These are phyloP conservation scores for Lumbricus terrestris DNA, from an alignment of 2,888 invertebrate genomes.

Conservation along the genomic window DNA sequence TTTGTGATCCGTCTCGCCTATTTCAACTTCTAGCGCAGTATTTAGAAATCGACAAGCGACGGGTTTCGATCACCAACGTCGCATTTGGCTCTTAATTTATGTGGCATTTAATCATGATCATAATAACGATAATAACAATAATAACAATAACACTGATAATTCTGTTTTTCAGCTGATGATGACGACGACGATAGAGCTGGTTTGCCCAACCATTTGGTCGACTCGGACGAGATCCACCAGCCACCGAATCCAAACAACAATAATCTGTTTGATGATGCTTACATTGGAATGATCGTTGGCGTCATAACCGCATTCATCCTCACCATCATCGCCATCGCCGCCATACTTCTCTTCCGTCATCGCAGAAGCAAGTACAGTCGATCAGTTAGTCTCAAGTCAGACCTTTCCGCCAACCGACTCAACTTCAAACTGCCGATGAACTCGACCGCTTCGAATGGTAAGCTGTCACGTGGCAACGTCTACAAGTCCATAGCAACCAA, in stretches of 20 bases:
- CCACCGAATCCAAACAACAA: too few relatives aligned
- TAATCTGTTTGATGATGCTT: background rate
- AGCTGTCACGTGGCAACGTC: constrained; percentile 22
- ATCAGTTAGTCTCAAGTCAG: constrained; percentile 20
- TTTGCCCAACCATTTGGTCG: background rate
- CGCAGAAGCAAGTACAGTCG: constrained; percentile 21
- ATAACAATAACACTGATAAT: background rate
- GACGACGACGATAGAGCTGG: background rate
- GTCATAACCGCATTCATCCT: background rate
- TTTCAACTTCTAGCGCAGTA: too few relatives aligned
- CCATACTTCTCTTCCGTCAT: background rate
- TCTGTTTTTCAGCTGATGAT: background rate
- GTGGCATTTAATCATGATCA: too few relatives aligned
- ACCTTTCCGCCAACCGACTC: background rate
- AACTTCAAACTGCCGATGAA: constrained; percentile 3
- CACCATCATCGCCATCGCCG: background rate
- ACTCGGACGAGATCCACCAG: background rate
- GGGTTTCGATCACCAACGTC: too few relatives aligned
- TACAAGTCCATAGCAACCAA: constrained; percentile 29
- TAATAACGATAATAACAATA: too few relatives aligned
- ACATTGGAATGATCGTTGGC: constrained; percentile 17
- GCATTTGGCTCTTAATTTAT: too few relatives aligned
- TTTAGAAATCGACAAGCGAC: too few relatives aligned
- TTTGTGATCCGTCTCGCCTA: too few relatives aligned
- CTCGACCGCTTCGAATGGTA: background rate